A percentile compares a stretch with the other conserved stretches of the same genome.
phyloP scores from a whole-genome alignment of 1,140 invertebrate genomes.

The Lasaia peninsularis region DNA sequence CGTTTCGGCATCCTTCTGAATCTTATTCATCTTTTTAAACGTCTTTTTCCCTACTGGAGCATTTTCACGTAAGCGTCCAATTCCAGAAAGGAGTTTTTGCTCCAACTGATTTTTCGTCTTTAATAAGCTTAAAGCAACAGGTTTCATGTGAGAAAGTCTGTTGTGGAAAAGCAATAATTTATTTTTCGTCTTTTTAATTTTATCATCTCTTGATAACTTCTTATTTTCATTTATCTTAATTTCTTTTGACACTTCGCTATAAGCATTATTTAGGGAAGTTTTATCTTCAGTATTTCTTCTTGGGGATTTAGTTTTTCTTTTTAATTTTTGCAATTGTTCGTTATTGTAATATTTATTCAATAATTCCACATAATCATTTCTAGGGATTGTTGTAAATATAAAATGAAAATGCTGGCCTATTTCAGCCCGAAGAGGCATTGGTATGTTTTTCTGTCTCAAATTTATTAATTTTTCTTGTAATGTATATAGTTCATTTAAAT shows the following conservation, averaged over 20 bases:
- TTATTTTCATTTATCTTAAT: slow-evolving; percentile 14
- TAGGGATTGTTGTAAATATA: slow-evolving; percentile 66
- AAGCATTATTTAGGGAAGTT: not conserved
- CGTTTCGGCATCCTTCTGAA: slow-evolving; percentile 48
- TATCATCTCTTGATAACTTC: not conserved
- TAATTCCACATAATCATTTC: slow-evolving; percentile 69
- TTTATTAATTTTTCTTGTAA: slow-evolving; percentile 63
- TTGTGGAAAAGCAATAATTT: slow-evolving; percentile 45
- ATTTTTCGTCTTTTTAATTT: slow-evolving; percentile 24
- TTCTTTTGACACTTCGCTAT: not conserved
- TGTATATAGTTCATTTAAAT: slow-evolving; percentile 62
- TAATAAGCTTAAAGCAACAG: slow-evolving; percentile 33
- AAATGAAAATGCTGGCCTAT: slow-evolving; percentile 71
- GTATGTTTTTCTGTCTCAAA: slow-evolving; percentile 57
- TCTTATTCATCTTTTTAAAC: slow-evolving; percentile 49
- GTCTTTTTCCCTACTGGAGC: slow-evolving; percentile 22
- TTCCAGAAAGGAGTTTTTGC: slow-evolving; percentile 28
- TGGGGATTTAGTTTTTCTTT: slow-evolving; percentile 30
- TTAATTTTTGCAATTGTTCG: slow-evolving; percentile 25
- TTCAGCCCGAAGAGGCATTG: slow-evolving; percentile 56
- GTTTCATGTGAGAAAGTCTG: slow-evolving; percentile 34
- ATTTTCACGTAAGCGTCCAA: not conserved
- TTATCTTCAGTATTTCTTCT: not conserved
- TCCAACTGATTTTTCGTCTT: slow-evolving; percentile 36
- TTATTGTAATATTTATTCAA: slow-evolving; percentile 57